Base-by-base conservation (phyloP, 1,140 invertebrate genomes). In the Anadara kagoshimensis region DNA sequence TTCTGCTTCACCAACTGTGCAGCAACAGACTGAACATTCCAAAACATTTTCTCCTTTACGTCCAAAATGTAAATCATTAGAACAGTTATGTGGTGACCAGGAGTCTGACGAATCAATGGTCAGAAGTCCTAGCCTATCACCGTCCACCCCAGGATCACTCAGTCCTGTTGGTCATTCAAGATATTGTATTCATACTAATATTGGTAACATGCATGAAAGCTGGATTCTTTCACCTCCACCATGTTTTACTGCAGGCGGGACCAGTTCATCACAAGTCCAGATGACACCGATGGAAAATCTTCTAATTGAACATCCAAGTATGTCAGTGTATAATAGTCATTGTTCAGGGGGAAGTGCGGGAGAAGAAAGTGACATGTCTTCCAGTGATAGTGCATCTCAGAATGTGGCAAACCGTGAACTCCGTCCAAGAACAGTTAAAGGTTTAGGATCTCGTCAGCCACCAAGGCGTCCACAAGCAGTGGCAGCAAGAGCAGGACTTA, bases 301-400 rank as follows among this genome's bases (percentile, higher is more conserved):
- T 79, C 91, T 95, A 71, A 95, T 95, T 84, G 94, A 95, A 87
- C 94, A 95, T 86, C 94, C 94, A n/a, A 94, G 94, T 86, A 95
- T 95, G 94, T 94, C 93, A 75, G 94, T 95, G 5, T 95, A 95
- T 61, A 78, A 75, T 51, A 82, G 58, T 73, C 78, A 43, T 54
- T 72, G 47, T 26, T 73, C 73, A n/a, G 67, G 73, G 2, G 69
- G 72, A 62, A 82, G 78, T 65, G 73, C 66, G 47, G 78, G 75
- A 10, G 80, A 79, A 51, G 78, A 77, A 24, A 82, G 80, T 66
- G 75, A 82, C 66, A 26, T 63, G 12, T 81, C 79, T 70, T 76
- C 76, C 61, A 75, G 53, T 49, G 77, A 75, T 49, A 65, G 54
- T 67, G 18, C 49, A 22, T 56, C 65, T 26, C 64, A 43, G 24